phyloP scores from a whole-genome alignment of 2,888 invertebrate species.

The Ephialtes manifestator region DNA sequence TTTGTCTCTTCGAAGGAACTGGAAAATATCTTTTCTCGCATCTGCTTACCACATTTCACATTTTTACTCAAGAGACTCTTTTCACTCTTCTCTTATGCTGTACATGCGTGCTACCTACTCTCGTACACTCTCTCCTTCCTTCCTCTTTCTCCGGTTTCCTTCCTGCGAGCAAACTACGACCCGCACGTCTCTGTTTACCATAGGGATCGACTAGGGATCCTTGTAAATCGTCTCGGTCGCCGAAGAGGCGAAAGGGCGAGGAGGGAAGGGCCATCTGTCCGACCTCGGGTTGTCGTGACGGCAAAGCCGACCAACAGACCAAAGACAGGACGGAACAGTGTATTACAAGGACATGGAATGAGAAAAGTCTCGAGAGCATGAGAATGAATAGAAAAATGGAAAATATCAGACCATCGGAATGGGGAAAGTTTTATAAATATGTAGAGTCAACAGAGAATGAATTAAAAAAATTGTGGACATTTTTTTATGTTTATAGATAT shows the following conservation, averaged over 20 bases:
- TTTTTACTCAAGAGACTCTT: slow-evolving; percentile 62
- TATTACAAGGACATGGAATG: slow-evolving; percentile 2
- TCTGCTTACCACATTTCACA: slow-evolving; percentile 74
- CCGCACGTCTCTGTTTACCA: slow-evolving; percentile 63
- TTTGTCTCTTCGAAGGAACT: background rate
- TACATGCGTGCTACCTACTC: background rate
- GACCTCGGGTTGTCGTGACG: slow-evolving; percentile 27
- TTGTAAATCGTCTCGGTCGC: slow-evolving; percentile 62
- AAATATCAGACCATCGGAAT: background rate
- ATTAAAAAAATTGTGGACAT: background rate
- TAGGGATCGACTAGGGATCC: slow-evolving; percentile 66
- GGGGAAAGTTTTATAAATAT: background rate
- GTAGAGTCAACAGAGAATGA: background rate
- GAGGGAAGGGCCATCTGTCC: slow-evolving; percentile 69
- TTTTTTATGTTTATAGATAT: no score
- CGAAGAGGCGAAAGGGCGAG: slow-evolving; percentile 22
- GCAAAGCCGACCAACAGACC: slow-evolving; percentile 13
- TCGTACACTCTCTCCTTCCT: slow-evolving; percentile 23
- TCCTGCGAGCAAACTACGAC: slow-evolving; percentile 36
- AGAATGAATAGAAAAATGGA: slow-evolving; percentile 1
- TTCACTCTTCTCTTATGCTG: slow-evolving; percentile 5
- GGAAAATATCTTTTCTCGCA: slow-evolving; percentile 49
- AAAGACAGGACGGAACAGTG: slow-evolving; percentile 16
- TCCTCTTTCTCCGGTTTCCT: slow-evolving; percentile 22
- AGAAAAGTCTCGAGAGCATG: slow-evolving; percentile 9